Conservation (phyloP, 1,140 invertebrate genomes). For the Zaprionus nigranus region DNA sequence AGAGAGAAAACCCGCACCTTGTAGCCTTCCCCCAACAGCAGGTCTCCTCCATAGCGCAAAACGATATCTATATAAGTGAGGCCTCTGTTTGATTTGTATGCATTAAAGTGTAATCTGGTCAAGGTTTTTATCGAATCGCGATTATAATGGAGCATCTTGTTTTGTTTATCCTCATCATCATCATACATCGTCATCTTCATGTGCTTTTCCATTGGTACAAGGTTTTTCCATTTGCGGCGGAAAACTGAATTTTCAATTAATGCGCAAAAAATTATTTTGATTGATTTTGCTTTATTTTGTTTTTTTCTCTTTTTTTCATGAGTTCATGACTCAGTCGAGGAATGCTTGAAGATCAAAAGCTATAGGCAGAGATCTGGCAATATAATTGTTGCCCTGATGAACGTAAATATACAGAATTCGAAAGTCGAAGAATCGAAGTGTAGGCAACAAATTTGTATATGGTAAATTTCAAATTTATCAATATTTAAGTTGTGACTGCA, state of each 20-base stretch:
- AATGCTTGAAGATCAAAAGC: conserved; percentile 36
- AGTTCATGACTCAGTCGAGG: conserved; percentile 49
- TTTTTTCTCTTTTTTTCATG: conserved; percentile 11
- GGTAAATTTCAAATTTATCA: background rate
- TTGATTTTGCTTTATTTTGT: conserved; percentile 44
- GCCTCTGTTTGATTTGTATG: conserved; percentile 75
- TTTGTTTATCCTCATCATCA: conserved; percentile 62
- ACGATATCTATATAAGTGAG: conserved; percentile 57
- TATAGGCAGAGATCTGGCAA: conserved; percentile 23
- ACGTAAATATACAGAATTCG: conserved; percentile 12
- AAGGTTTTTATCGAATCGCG: conserved; percentile 60
- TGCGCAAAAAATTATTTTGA: conserved; percentile 29
- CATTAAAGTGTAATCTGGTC: conserved; percentile 77
- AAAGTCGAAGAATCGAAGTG: background rate
- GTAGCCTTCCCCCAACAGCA: background rate
- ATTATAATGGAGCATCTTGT: conserved; percentile 38
- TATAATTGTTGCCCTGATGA: conserved; percentile 22
- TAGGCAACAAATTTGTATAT: background rate
- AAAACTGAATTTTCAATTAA: conserved; percentile 36
- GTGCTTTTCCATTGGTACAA: conserved; percentile 2
- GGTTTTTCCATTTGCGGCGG: conserved; percentile 20
- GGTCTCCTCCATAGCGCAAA: conserved; percentile 33
- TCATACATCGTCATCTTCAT: conserved; percentile 31
- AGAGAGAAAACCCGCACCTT: conserved; percentile 38
- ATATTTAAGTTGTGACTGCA: background rate